Conservation (phyloP, 2,797 vertebrate species). For the Neosalanx taihuensis region DNA sequence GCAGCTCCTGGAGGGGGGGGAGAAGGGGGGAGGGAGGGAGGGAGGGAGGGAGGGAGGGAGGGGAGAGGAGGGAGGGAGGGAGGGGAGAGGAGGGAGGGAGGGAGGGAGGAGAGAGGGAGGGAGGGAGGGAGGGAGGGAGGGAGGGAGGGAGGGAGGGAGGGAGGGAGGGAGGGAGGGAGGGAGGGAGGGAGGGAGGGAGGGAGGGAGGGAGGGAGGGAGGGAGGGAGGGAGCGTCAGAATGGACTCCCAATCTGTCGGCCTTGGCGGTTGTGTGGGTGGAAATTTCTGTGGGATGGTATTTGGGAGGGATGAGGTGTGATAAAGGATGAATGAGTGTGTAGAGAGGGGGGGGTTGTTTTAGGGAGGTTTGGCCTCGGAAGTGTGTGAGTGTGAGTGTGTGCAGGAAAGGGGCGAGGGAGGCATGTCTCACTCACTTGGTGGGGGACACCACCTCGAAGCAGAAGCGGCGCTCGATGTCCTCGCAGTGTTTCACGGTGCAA, state of each 20-base stretch:
- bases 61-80: too few species aligned
- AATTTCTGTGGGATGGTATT: background rate
- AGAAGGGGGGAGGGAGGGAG: background rate
- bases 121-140: background rate
- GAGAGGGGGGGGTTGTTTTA: constrained; percentile 6
- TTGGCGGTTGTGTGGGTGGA: background rate
- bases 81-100: background rate
- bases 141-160: background rate
- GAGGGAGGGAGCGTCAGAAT: constrained; percentile 38
- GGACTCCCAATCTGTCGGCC: constrained; percentile 24
- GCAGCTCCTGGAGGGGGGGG: constrained; percentile 81
- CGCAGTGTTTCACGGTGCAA: constrained; percentile 96
- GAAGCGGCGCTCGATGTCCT: constrained; percentile 95
- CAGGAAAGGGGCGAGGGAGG: too few species aligned
- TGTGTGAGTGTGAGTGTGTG: background rate
- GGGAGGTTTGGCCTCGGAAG: background rate
- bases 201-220: background rate
- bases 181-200: background rate
- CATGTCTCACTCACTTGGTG: constrained; percentile 84
- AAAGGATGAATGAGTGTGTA: constrained; percentile 42
- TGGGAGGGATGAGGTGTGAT: background rate
- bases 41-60: background rate
- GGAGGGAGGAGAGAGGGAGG: background rate
- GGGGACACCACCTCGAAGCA: constrained; percentile 99
- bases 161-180: background rate